Percentiles rank a stretch among this genome's conserved stretches.
Conservation (phyloP, 1,140 invertebrate genomes). For the Coelopa frigida region DNA sequence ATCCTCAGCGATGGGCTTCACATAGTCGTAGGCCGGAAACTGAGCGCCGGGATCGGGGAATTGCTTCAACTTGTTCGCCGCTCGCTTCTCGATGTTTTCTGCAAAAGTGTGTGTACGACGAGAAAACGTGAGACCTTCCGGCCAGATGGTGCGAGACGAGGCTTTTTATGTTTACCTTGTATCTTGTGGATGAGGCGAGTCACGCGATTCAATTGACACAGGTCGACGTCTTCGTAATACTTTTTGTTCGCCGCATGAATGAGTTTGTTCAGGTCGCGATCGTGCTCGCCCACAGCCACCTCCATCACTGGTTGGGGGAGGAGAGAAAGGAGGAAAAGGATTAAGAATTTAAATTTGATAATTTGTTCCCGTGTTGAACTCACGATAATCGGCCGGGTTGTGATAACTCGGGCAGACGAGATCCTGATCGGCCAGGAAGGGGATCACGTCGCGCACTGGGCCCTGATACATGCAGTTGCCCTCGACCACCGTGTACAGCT, state of each 20-base stretch:
- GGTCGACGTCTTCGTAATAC: constrained; percentile 46
- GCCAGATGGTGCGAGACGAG: too few species aligned
- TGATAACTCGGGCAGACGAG: constrained; percentile 86
- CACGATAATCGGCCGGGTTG: constrained; percentile 84
- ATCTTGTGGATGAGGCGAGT: constrained; percentile 32
- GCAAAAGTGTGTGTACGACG: constrained; percentile 16
- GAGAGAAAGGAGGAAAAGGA: constrained; percentile 17
- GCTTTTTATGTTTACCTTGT: constrained; percentile 31
- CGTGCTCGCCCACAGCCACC: constrained; percentile 68
- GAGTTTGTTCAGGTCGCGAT: constrained; percentile 53
- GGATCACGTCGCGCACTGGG: constrained; percentile 61
- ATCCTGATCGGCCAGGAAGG: constrained; percentile 71
- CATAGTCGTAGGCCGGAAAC: constrained; percentile 29
- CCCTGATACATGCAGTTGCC: constrained; percentile 89
- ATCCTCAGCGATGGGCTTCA: constrained; percentile 26
- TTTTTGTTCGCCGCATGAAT: constrained; percentile 51
- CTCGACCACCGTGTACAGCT: constrained; percentile 79
- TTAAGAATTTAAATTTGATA: constrained; percentile 4
- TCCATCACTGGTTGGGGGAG: constrained; percentile 60
- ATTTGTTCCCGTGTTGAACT: constrained; percentile 15
- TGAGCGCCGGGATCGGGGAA: constrained; percentile 18
- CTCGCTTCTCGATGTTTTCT: background rate
- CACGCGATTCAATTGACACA: constrained; percentile 20
- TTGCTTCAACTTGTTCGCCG: constrained; percentile 8
- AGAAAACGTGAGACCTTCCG: constrained; percentile 17